Evolutionary conservation across 2,888 invertebrate species (phyloP).

Genomic region (Drosophila anomelani): DNA sequence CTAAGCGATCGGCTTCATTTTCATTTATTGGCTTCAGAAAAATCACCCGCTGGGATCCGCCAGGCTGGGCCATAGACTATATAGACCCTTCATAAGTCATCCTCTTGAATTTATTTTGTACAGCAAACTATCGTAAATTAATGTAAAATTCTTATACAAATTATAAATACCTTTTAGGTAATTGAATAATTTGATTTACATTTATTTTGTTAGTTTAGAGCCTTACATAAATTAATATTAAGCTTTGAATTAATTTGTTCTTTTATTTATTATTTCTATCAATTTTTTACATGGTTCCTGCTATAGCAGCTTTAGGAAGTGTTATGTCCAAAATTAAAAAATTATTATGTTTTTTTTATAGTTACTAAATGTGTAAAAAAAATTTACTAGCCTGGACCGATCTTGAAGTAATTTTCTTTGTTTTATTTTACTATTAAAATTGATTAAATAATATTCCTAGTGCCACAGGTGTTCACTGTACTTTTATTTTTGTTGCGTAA

Average conservation of each 20-base stretch:
- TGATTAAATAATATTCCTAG: not conserved
- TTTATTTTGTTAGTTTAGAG: too few relatives aligned
- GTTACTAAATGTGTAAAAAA: too few relatives aligned
- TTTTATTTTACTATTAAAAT: not conserved
- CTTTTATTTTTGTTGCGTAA: constrained; percentile 58
- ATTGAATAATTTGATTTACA: not conserved
- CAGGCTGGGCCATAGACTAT: not conserved
- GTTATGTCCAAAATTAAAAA: too few relatives aligned
- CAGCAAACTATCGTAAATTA: not conserved
- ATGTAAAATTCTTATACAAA: not conserved
- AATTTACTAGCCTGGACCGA: too few relatives aligned
- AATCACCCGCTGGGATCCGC: constrained; percentile 49
- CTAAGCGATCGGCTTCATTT: constrained; percentile 50
- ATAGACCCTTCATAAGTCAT: constrained; percentile 71
- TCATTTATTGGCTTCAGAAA: constrained; percentile 35
- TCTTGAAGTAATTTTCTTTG: not conserved
- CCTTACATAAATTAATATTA: too few relatives aligned
- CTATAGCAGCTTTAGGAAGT: too few relatives aligned
- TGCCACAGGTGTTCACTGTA: not conserved
- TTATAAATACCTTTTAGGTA: not conserved
- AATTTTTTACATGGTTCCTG: too few relatives aligned
- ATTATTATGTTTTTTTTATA: too few relatives aligned
- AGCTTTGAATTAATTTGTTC: too few relatives aligned
- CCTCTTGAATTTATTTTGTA: constrained; percentile 41
- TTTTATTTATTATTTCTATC: too few relatives aligned